These are phyloP conservation scores for Bombylius discolor DNA, from an alignment of 2,888 invertebrate genomes.

Conservation along the genomic window DNA sequence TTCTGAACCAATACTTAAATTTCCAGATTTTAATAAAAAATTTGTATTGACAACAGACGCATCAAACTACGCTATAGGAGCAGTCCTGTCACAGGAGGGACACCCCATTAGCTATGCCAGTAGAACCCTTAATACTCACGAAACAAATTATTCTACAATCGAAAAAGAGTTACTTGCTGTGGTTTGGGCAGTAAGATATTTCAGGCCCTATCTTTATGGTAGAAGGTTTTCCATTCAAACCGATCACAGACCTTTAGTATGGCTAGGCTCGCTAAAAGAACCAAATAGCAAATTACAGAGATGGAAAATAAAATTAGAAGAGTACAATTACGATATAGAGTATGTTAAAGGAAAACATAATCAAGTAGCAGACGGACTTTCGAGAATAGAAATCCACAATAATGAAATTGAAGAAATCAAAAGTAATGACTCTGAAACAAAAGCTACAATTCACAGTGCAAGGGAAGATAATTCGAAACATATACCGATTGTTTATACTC, in stretches of 20 bases:
- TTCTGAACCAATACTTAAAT: conserved; percentile 8
- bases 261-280: conserved; percentile 28
- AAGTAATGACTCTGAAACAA: too few relatives aligned
- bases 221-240: conserved; percentile 9
- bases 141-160: conserved; percentile 8
- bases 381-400: conserved; percentile 1
- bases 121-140: conserved; percentile 13
- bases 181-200: conserved; percentile 12
- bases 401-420: too few relatives aligned
- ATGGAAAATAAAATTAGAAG: conserved; percentile 19
- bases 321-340: not conserved
- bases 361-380: conserved; percentile 5
- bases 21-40: conserved; percentile 12
- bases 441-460: too few relatives aligned
- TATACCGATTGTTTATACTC: too few relatives aligned
- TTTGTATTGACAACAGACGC: too few relatives aligned
- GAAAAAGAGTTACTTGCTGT: conserved; percentile 11
- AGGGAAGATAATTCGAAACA: too few relatives aligned
- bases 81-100: conserved; percentile 8
- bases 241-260: conserved; percentile 18
- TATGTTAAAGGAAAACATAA: conserved; percentile 13
- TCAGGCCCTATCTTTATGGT: conserved; percentile 10
- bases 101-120: conserved; percentile 11
- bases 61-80: too few relatives aligned
- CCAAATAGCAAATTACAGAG: conserved; percentile 26